phyloP scores from a whole-genome alignment of 30 jellyfish, hydroid and myxozoan species.

The Hydractinia echinata region DNA sequence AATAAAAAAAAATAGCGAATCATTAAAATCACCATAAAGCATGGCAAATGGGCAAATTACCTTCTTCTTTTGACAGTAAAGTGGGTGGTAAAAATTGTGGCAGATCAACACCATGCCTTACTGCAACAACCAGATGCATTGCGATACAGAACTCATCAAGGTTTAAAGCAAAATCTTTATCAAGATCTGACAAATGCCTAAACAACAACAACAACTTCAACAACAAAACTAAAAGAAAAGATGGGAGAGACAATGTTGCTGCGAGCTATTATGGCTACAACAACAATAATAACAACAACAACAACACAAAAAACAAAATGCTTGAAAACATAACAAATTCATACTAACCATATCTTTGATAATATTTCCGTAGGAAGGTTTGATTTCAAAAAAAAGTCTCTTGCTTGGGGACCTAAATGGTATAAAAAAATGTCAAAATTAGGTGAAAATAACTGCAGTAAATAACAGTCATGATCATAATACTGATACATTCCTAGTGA shows the following conservation, averaged over 20 bases:
- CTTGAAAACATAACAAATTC: not conserved
- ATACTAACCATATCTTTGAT: slow-evolving; percentile 83
- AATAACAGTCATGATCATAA: too few relatives aligned
- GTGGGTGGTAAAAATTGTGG: slow-evolving; percentile 75
- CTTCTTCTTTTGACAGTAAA: slow-evolving; percentile 48
- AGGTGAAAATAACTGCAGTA: too few relatives aligned
- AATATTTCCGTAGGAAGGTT: slow-evolving; percentile 76
- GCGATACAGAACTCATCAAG: slow-evolving; percentile 92
- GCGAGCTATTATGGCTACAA: not conserved
- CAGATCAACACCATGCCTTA: slow-evolving; percentile 84
- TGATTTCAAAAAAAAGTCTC: slow-evolving; percentile 91
- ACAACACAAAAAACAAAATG: not conserved
- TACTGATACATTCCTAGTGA: not conserved
- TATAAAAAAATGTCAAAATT: too few relatives aligned
- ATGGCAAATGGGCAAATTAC: slow-evolving; percentile 1
- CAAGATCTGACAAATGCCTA: slow-evolving; percentile 93
- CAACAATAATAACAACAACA: not conserved
- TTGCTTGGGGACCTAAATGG: slow-evolving; percentile 75
- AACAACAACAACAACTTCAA: not conserved
- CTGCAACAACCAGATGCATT: slow-evolving; percentile 97
- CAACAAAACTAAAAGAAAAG: not conserved
- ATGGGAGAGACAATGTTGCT: not conserved
- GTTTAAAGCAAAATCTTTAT: slow-evolving; percentile 89
- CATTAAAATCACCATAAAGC: too few relatives aligned
- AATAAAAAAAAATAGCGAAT: too few relatives aligned